Percentiles rank a stretch among this genome's conserved stretches.
phyloP scores from a whole-genome alignment of 2,113 vertebrate species.

The Thunnus thynnus region DNA sequence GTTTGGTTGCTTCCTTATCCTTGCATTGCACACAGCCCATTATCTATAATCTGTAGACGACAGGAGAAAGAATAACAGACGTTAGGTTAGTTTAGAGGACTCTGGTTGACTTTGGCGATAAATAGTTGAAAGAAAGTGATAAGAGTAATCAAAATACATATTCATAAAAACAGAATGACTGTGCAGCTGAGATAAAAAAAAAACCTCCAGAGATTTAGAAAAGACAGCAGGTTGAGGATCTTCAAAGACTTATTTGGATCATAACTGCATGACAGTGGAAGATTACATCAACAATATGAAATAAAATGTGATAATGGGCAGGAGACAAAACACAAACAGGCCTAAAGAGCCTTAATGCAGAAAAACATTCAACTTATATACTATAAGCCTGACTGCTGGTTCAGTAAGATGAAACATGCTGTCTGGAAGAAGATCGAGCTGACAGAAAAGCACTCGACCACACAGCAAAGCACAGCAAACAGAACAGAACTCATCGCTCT shows the following conservation, averaged over 20 bases:
- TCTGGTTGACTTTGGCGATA: not conserved
- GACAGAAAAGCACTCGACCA: not conserved
- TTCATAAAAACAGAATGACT: not conserved
- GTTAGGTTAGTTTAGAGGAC: not conserved
- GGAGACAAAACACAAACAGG: not conserved
- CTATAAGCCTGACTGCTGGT: constrained; percentile 4
- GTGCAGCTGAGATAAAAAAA: not conserved
- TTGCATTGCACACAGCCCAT: constrained; percentile 99
- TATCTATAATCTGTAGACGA: constrained; percentile 90
- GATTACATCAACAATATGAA: constrained; percentile 6
- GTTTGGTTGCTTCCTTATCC: constrained; percentile 98
- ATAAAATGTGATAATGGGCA: constrained; percentile 27
- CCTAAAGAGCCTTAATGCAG: constrained; percentile 10
- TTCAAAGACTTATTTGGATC: not conserved
- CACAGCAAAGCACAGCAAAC: not conserved
- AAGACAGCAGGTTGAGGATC: not conserved
- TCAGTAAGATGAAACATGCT: constrained; percentile 33
- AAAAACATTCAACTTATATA: not conserved
- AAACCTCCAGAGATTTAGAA: not conserved
- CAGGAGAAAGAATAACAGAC: constrained; percentile 18
- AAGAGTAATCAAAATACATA: not conserved
- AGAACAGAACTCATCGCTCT: constrained; percentile 6
- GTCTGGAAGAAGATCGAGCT: not conserved
- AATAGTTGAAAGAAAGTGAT: not conserved
- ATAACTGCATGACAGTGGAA: not conserved